These are phyloP conservation scores for Bufo bufo DNA, from an alignment of 2,113 vertebrate species.

Conservation along the genomic window DNA sequence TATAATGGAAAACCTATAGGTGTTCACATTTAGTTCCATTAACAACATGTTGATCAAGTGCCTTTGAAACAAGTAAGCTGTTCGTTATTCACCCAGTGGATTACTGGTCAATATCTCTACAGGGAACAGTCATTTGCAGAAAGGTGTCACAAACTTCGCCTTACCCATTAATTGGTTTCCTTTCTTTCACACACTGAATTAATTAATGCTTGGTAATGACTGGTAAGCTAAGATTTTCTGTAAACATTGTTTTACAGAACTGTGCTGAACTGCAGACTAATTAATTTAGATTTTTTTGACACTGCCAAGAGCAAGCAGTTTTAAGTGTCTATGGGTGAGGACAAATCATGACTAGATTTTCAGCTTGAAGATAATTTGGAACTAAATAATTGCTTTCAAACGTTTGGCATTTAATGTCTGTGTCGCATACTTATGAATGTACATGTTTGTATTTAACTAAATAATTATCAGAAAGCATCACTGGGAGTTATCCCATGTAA, in stretches of 20 bases:
- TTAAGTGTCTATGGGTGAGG: background rate
- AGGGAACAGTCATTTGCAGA: slow-evolving; percentile 1
- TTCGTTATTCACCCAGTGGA: slow-evolving; percentile 34
- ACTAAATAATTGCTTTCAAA: background rate
- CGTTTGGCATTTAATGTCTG: background rate
- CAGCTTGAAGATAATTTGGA: background rate
- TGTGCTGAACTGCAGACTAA: background rate
- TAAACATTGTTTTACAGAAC: background rate
- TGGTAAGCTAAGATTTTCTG: slow-evolving; percentile 22
- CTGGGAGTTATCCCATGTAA: too few relatives aligned
- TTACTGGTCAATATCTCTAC: slow-evolving; percentile 26
- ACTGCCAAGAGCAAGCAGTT: background rate
- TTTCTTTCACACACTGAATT: slow-evolving; percentile 28
- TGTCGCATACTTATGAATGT: background rate
- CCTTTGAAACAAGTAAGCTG: slow-evolving; percentile 7
- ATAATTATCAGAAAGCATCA: background rate
- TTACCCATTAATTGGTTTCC: slow-evolving; percentile 42
- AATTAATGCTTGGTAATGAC: slow-evolving; percentile 31
- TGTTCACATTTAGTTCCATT: background rate
- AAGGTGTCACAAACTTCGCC: slow-evolving; percentile 9
- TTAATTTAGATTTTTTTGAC: slow-evolving; percentile 17
- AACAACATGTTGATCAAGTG: slow-evolving; percentile 16
- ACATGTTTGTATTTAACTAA: background rate
- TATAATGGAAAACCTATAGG: background rate
- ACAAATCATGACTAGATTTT: background rate